Conservation (phyloP, 1,140 invertebrate species). For the Zaprionus tsacasi region DNA sequence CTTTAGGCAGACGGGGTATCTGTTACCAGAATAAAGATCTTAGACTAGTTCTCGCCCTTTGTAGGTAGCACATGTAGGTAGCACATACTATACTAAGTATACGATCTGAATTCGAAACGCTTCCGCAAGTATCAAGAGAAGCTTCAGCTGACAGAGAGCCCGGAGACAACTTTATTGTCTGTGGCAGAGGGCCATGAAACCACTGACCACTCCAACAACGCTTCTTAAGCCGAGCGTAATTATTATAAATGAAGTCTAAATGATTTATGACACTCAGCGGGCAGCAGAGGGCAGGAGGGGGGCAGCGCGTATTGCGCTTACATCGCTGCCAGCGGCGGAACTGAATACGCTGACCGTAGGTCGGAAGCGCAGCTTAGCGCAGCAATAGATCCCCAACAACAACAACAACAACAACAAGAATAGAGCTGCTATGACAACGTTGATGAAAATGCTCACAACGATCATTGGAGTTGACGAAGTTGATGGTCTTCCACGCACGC, state of each 20-base stretch:
- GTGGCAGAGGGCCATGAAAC: constrained; percentile 61
- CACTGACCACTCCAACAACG: constrained; percentile 38
- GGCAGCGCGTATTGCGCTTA: constrained; percentile 53
- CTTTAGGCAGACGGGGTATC: background rate
- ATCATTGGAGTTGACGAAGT: too few relatives aligned
- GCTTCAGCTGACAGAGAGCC: constrained; percentile 9
- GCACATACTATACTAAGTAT: background rate
- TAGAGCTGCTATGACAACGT: constrained; percentile 57
- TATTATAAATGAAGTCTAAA: constrained; percentile 81
- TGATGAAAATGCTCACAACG: constrained; percentile 55
- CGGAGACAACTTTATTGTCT: constrained; percentile 67
- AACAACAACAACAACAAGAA: constrained; percentile 42
- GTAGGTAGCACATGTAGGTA: constrained; percentile 9
- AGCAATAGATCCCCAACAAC: constrained; percentile 7
- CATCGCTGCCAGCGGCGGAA: constrained; percentile 65
- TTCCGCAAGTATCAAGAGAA: constrained; percentile 62
- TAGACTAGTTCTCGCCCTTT: constrained; percentile 23
- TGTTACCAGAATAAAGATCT: background rate
- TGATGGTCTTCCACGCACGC: constrained; percentile 34
- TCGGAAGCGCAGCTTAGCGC: constrained; percentile 29
- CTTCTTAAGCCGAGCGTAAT: constrained; percentile 72
- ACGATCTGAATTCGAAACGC: constrained; percentile 28
- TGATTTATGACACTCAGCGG: constrained; percentile 72
- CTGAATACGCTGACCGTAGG: constrained; percentile 34
- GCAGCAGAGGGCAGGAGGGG: background rate